Base-by-base conservation (phyloP, 2,888 invertebrate species). In the Macrophya alboannulata region DNA sequence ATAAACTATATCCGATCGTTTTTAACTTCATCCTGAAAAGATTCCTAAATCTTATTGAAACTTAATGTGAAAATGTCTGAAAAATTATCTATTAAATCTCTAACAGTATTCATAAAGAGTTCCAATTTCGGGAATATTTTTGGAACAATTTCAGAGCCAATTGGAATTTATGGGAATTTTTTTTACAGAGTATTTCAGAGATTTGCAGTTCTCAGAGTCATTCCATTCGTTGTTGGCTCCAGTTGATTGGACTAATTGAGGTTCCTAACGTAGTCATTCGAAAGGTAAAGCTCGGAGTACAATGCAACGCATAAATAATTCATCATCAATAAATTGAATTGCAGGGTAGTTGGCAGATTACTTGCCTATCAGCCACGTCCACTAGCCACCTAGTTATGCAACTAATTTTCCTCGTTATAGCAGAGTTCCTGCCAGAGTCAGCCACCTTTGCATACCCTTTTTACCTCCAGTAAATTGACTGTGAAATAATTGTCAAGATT, bases 281-380 rank as follows among this genome's bases (percentile, higher is more conserved):
- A 8, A 12, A 37, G 31, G 31, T 25, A 68, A 37, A 10, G 31
- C 37, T 17, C 25, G 6, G 21, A 12, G 45, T 15, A 40, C 21
- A 25, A 74, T 25, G 43, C 74, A 68, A 17, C 17, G 45, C 4
- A 74, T 4, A 45, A 45, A 74, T 74, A 45, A 74, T 74, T 74
- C 4, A 45, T 21, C 45, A 45, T 21, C 21, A 10, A 74, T 4
- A 74, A n/a, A 25, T 45, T 1, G 74, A 10, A 15, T 6, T 74
- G 43, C 74, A 74, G 74, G 31, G 21, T 43, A 10, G 43, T 8
- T 17, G 12, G 25, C 12, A 74, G 15, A 45, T 74, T 43, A 74
- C 21, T 74, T 74, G 74, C 31, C 25, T n/a, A 74, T 74, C 25
- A 43, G 74, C 48, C 25, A 31, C 9, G 72, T 45, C 45, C n/a